Conservation (phyloP, 2,113 vertebrate genomes). For the Podarcis muralis region DNA sequence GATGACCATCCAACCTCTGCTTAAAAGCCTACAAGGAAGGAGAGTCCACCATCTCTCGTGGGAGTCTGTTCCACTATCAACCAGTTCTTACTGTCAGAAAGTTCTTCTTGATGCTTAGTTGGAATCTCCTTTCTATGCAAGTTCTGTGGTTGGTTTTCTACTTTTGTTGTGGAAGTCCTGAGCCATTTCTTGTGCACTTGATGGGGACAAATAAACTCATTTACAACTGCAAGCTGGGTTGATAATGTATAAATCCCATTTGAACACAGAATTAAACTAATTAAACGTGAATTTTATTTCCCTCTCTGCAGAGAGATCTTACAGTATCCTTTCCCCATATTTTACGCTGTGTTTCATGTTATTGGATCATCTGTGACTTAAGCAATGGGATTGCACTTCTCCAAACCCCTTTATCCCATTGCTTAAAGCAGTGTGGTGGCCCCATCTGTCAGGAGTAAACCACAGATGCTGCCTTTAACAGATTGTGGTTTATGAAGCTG, state of each 20-base stretch:
- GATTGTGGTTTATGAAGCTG: not conserved
- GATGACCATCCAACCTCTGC: too few species aligned
- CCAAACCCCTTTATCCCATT: not conserved
- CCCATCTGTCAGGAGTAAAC: conserved; percentile 15
- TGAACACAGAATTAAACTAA: not conserved
- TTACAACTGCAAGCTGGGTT: not conserved
- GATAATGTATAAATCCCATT: not conserved
- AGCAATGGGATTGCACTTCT: not conserved
- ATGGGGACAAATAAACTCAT: not conserved
- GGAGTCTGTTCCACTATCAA: too few species aligned
- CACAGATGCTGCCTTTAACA: conserved; percentile 39
- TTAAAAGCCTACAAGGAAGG: too few species aligned
- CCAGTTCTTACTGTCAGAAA: too few species aligned
- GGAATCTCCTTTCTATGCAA: too few species aligned
- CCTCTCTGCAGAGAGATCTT: not conserved
- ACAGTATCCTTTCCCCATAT: not conserved
- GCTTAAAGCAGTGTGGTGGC: not conserved
- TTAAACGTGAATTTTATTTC: not conserved
- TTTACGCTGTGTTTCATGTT: not conserved
- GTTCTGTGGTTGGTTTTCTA: too few species aligned
- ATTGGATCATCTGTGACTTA: not conserved
- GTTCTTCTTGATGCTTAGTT: too few species aligned
- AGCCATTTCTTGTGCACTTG: too few species aligned
- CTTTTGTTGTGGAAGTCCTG: too few species aligned
- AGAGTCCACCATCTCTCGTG: too few species aligned